Base-by-base conservation (phyloP, 2,797 vertebrate genomes). In the Selene dorsalis region DNA sequence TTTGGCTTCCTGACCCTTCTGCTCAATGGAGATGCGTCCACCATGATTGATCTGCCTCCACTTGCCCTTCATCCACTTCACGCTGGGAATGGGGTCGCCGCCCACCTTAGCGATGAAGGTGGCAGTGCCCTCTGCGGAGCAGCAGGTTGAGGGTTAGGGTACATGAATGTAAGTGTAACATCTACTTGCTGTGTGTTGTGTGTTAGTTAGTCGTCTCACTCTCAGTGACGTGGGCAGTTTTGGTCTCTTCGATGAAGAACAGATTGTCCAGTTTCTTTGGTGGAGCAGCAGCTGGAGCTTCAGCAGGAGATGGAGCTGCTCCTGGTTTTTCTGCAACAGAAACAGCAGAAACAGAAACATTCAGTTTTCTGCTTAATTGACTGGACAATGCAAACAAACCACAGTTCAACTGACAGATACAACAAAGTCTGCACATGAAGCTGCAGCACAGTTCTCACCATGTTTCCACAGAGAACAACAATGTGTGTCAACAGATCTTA, bases 41-140 rank as follows among this genome's bases (percentile, higher is more conserved):
- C 97, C 98, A 17, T 97, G 97, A 26, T 96, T 98, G 74, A 99
- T 90, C 69, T 99, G 98, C 57, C 98, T 96, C 98, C 98, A 99
- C 87, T 99, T 99, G 10, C 98, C 98, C 88, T 99, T 99, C 92
- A 98, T 96, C 98, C 98, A 99, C 84, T 99, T 99, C 61, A 99
- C 98, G 39, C 93, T 97, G 75, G 98, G 98, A 91, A 99, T 96
- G 4, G 98, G 98, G 84, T 99, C 98, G 3, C 98, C 98, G 16
- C 97, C 98, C 84, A 99, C 97, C 92, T 98, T 99, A 61, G 97
- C 96, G 60, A 96, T 96, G 90, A 99, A 99, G 22, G 93, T 98
- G 80, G 97, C 98, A 1, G 94, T 95, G 16, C 91, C 86, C 91
- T 95, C 95, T 96, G 90, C 4, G 78, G 77, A 83, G 22, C 22